Evolutionary conservation across 2,797 vertebrate species (phyloP).

Genomic region (Carcharodon carcharias): DNA sequence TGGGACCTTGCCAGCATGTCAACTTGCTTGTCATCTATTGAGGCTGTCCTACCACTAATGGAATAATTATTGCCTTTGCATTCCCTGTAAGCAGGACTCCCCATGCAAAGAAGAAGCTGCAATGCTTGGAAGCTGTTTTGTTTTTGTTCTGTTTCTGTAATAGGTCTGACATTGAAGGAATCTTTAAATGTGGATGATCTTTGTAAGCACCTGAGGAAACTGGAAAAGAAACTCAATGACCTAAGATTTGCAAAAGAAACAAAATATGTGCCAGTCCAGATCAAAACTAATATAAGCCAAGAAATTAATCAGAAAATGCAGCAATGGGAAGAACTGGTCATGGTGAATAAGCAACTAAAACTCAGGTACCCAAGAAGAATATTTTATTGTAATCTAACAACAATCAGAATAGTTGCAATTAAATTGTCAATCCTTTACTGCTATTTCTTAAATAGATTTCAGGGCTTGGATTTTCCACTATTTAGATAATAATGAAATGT

Average conservation of each 20-base stretch:
- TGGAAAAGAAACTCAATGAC: slow-evolving; percentile 49
- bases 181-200: slow-evolving; percentile 54
- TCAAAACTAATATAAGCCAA: slow-evolving; percentile 52
- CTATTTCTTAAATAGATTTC: not conserved
- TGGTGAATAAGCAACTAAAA: slow-evolving; percentile 51
- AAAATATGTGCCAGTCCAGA: slow-evolving; percentile 55
- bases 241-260: slow-evolving; percentile 50
- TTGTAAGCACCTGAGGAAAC: slow-evolving; percentile 49
- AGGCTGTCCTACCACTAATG: not conserved
- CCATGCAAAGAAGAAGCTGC: not conserved
- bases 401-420: not conserved
- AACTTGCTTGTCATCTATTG: not conserved
- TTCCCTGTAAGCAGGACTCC: not conserved
- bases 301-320: slow-evolving; percentile 49
- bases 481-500: not conserved
- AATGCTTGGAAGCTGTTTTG: not conserved
- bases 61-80: not conserved
- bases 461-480: not conserved
- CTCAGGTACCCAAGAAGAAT: slow-evolving; percentile 54
- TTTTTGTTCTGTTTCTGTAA: not conserved
- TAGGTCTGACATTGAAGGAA: slow-evolving; percentile 59
- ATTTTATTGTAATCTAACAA: not conserved
- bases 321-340: slow-evolving; percentile 50
- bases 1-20: not conserved
- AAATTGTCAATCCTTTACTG: not conserved